Percentiles rank a stretch among this genome's conserved stretches.
Conservation (phyloP, 2,888 invertebrate species). For the Rhodophaea formosa region DNA sequence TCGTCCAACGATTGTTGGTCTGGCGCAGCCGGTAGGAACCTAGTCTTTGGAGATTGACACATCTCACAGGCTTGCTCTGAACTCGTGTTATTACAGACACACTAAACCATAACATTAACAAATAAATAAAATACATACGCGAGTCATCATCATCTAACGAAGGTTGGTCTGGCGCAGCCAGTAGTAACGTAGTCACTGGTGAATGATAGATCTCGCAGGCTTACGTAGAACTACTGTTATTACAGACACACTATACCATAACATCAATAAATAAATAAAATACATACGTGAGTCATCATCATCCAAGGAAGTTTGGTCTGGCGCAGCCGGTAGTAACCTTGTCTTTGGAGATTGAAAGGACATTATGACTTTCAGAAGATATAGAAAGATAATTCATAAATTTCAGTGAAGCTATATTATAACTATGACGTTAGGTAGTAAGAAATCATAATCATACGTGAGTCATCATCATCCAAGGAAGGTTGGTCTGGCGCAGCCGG, state of each 20-base stretch:
- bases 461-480: conserved; percentile 54
- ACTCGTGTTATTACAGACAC: conserved; percentile 85
- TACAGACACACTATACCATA: no score
- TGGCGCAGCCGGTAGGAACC: conserved; percentile 57
- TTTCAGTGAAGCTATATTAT: no score
- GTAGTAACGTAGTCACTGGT: conserved; percentile 57
- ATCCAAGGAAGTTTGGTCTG: no score
- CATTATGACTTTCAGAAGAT: no score
- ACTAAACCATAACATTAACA: no score
- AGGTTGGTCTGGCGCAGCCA: conserved; percentile 54
- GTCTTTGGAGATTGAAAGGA: no score
- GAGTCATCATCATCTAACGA: conserved; percentile 55
- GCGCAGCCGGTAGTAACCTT: no score
- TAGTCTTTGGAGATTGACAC: conserved; percentile 83
- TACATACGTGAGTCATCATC: conserved; percentile 63
- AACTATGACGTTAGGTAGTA: no score
- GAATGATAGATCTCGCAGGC: conserved; percentile 90
- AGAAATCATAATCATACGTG: conserved; percentile 40
- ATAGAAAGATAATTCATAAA: no score
- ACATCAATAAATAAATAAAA: no score
- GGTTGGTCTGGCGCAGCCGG: conserved; percentile 57
- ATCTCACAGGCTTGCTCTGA: conserved; percentile 84
- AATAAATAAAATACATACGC: conserved; percentile 43
- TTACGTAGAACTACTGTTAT: conserved; percentile 59
- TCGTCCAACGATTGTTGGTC: conserved; percentile 50